Base-by-base conservation (phyloP, 2,888 invertebrate species). In the Iphiclides podalirius region DNA sequence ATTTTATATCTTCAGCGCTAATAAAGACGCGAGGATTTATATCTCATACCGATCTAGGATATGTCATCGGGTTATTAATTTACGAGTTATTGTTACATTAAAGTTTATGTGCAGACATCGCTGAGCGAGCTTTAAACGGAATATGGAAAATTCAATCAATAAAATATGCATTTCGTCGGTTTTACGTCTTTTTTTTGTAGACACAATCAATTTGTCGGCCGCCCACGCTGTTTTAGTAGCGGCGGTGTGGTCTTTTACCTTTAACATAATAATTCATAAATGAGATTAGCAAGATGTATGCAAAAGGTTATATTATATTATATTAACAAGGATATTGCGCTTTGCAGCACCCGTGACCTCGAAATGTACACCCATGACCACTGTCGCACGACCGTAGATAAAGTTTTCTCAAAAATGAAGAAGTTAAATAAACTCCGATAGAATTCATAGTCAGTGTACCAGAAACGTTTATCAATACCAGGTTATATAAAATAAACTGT, bases 141-240 rank as follows among this genome's bases (percentile, higher is more conserved):
- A 38, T 43, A 43, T 38, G 37, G 34, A 16, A 43, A 17, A 43
- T n/a, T 23, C 15, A 33, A 49, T 49, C 48, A 43, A 49, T 49
- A 43, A 43, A 49, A 49, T 49, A 34, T 33, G 48, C 26, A 38
- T 38, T 49, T 49, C 14, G 28, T 42, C 41, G 20, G 17, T 36
- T 48, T 41, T 20, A 43, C 37, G 37, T 13, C 31, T 17, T 31
- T 38, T 47, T 26, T 42, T 37, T 17, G 23, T 16, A 38, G 34
- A 39, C n/a, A n/a, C 42, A 39, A 43, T 48, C 42, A 33, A 48
- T 49, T 43, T 26, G 26, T 16, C 23, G 8, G 7, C 2, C 43
- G 33, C 48, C 48, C 48, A 49, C 48, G 38, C 23, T 9, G 31
- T 28, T 33, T 23, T 34, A 31, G 12, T 16, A 16, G 4, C 7